Evolutionary conservation across 37 sponge, comb jelly and placozoan genomes (phyloP), one percentile per base, ranked within the genome.

Genomic region (Tethya wilhelma): DNA sequence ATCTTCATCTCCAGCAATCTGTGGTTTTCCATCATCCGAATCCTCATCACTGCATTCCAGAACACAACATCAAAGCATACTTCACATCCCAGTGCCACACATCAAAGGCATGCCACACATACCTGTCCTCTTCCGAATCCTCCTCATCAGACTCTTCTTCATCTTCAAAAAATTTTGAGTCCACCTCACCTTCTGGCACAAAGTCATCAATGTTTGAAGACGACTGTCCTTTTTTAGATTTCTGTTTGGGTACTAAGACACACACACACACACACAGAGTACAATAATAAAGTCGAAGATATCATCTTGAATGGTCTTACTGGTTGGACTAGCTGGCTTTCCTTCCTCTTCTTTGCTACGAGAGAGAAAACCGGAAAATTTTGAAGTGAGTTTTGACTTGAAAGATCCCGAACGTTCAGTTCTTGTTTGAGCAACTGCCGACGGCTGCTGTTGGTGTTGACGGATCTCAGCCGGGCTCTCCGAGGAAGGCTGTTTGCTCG

Each of bases 151-250:
- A 56, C 25, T 72, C 67, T 0, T 59, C 79, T 11, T 79, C 79
- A n/a, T 59, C 64, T 20, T 75, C 83, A 44, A 60, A 82, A 32
- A 82, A 36, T 69, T 82, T 77, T 3, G 38, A 32, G 33, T 70
- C 88, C 53, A 69, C 62, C 22, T 74, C 71, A 23, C 88, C 88
- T 28, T 88, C 88, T 20, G 88, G 88, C 38, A 81, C 83, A 88
- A 88, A 85, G 67, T 82, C 91, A 19, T 72, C 91, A 22, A 90
- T 37, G 17, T 73, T 32, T 25, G 59, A n/a, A 19, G 44, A 43
- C 37, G 75, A n/a, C 56, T 9, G 37, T 4, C 26, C 2, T 57
- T 59, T 53, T 19, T 38, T 72, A 81, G 72, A 70, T 9, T 49
- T 49, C 53, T 49, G 14, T 19, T 49, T n/a, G 14, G 23, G 59